These are phyloP conservation scores for Malurus elegans DNA, from an alignment of 2,113 vertebrate species.

Conservation along the genomic window DNA sequence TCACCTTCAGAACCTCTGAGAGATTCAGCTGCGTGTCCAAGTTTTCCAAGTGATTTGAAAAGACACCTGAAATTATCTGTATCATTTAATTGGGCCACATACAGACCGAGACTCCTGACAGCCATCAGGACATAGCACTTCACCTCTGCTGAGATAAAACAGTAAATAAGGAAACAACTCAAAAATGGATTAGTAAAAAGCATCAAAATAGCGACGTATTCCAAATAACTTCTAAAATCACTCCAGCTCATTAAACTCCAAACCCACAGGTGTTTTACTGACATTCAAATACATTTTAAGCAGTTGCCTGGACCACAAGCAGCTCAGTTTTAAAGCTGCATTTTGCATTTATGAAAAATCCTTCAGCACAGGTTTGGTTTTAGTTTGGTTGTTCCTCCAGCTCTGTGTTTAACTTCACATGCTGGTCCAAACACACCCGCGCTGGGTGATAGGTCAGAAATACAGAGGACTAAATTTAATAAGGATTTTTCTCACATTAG, in stretches of 20 bases:
- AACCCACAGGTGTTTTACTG: background rate
- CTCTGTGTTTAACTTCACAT: background rate
- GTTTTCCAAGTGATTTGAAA: background rate
- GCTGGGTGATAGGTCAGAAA: accelerated
- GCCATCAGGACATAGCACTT: background rate
- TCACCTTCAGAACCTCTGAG: background rate
- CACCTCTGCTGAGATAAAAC: background rate
- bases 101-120: background rate
- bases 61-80: background rate
- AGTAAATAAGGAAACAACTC: background rate
- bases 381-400: background rate
- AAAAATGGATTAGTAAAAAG: background rate
- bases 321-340: background rate
- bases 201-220: background rate
- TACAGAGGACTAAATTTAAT: background rate
- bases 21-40: background rate
- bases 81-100: background rate
- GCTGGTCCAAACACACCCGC: background rate
- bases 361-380: background rate
- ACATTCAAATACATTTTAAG: background rate
- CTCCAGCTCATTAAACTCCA: background rate
- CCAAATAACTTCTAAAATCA: background rate
- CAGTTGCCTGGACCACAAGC: background rate
- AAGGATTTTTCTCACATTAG: background rate
- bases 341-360: background rate